Base-by-base conservation (phyloP, 1,140 invertebrate species). In the Choristoneura fumiferana region DNA sequence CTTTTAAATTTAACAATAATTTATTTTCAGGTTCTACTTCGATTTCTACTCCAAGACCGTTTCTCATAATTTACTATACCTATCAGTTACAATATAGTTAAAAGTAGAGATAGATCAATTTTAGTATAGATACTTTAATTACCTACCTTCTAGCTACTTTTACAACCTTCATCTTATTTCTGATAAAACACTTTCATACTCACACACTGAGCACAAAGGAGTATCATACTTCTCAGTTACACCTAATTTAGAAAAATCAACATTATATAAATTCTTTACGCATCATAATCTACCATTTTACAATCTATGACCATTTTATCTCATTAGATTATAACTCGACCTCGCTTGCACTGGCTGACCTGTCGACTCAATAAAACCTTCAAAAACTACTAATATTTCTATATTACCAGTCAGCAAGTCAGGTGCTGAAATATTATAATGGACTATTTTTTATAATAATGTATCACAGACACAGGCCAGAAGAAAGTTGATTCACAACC, bases 221-320 rank as follows among this genome's bases (percentile, higher is more conserved):
- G 95, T 97, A 65, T 96, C 95, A 5, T 98, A 93, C 73, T 94
- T 92, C 60, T 93, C 92, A 0, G 96, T 96, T 62, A 93, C 94
- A 78, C 98, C 95, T 83, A 98, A 97, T 65, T 90, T 91, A 0
- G 89, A 87, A 68, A 97, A 98, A 81, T 98, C 95, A 0, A 98
- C 95, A 65, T 95, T 91, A 83, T 97, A 98, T 15, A 93, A 92
- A 18, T 95, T 92, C 58, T 94, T 93, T 95, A 93, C 66, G 94
- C 94, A 63, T 94, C 94, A 79, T 95, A 97, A 34, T 90, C 91
- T 1, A 98, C 94, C 70, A 97, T 91, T 71, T 91, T 84, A 15
- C 64, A 94, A 94, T 13, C 93, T 85, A 73, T 95, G 92, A 0
- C 94, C 94, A 96, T 1, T 94, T 73, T 39, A 95, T 92, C 71